phyloP scores from a whole-genome alignment of 1,140 invertebrate genomes.

The Holcopasites calliopsidis region DNA sequence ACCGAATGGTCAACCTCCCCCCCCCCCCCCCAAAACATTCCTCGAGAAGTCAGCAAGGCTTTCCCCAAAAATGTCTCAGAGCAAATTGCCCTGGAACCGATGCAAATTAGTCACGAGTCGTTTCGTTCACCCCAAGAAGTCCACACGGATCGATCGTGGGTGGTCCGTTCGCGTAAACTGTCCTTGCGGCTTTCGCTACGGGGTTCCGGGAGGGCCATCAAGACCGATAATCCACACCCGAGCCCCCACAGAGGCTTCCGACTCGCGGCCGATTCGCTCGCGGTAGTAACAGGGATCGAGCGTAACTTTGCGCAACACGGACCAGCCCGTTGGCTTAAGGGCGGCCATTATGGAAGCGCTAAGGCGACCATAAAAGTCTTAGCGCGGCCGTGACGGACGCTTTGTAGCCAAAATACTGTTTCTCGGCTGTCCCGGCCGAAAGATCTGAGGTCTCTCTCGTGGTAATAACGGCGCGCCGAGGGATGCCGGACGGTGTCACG shows the following conservation, averaged over 20 bases:
- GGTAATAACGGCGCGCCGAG: slow-evolving; percentile 40
- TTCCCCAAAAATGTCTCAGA: background rate
- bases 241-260: slow-evolving; percentile 19
- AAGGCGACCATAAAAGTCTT: slow-evolving; percentile 70
- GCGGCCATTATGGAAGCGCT: slow-evolving; percentile 62
- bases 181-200: slow-evolving; percentile 18
- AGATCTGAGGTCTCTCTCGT: slow-evolving; percentile 42
- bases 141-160: slow-evolving; percentile 26
- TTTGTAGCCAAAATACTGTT: slow-evolving; percentile 67
- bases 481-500: slow-evolving; percentile 45
- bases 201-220: slow-evolving; percentile 45
- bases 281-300: slow-evolving; percentile 48
- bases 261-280: slow-evolving; percentile 3
- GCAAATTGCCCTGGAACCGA: background rate
- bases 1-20: slow-evolving; percentile 1
- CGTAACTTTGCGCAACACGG: slow-evolving; percentile 63
- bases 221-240: slow-evolving; percentile 55
- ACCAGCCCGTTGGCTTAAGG: slow-evolving; percentile 53
- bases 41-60: background rate
- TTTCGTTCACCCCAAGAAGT: background rate
- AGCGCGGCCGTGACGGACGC: slow-evolving; percentile 63
- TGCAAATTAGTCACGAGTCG: slow-evolving; percentile 15
- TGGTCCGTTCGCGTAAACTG: slow-evolving; percentile 44
- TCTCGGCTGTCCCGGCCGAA: slow-evolving; percentile 23
- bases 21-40: background rate